Evolutionary conservation across 1,140 invertebrate genomes (phyloP).

Genomic region (Pachypsylla venusta): DNA sequence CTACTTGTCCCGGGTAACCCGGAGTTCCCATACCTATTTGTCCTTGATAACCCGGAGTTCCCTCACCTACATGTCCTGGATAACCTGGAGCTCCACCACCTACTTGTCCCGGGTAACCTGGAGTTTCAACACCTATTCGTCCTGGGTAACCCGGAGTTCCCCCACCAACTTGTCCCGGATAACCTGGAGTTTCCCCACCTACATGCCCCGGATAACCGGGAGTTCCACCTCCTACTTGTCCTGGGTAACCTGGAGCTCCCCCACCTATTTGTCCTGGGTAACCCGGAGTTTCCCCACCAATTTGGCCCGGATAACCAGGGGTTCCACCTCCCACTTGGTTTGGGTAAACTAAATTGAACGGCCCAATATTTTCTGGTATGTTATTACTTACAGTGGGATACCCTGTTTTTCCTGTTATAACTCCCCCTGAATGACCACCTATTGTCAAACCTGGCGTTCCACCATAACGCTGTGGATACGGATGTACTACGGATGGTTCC

Average conservation of each 20-base stretch:
- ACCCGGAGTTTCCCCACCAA: conserved; percentile 6
- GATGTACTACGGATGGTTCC: too few species aligned
- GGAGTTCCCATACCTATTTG: too few species aligned
- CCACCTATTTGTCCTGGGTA: conserved; percentile 8
- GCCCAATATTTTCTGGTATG: not conserved
- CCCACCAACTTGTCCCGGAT: conserved; percentile 1
- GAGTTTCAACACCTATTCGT: conserved; percentile 13
- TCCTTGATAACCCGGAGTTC: too few species aligned
- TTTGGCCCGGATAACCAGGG: not conserved
- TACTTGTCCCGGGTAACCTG: conserved; percentile 15
- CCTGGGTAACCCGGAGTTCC: conserved; percentile 15
- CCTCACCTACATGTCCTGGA: not conserved
- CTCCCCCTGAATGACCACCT: not conserved
- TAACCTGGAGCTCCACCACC: conserved; percentile 16
- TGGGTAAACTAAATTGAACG: not conserved
- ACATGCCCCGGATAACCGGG: conserved; percentile 9
- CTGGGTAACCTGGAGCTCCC: conserved; percentile 9
- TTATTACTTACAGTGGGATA: not conserved
- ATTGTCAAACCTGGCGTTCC: too few species aligned
- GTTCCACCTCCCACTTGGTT: not conserved
- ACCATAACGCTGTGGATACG: too few species aligned
- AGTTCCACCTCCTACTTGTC: conserved; percentile 11
- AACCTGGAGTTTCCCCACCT: conserved; percentile 9
- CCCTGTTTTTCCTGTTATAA: not conserved
- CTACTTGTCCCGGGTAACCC: too few species aligned